Conservation (phyloP, 1,140 invertebrate species). For the Drosophila rufa region DNA sequence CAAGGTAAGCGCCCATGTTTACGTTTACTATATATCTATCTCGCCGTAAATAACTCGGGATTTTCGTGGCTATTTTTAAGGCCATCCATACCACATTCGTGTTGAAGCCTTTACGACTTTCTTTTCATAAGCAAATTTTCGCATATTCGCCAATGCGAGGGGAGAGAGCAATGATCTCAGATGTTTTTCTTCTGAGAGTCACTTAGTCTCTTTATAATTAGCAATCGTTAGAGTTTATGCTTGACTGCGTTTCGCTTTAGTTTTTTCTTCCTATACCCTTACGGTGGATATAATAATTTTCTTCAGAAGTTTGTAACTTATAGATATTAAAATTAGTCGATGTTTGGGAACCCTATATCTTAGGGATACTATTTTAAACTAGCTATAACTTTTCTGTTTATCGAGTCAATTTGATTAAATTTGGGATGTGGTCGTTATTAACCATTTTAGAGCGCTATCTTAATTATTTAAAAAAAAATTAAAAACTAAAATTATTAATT, state of each 20-base stretch:
- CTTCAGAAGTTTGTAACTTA: neutral
- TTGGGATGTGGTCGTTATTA: neutral
- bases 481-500: no score
- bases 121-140: constrained; percentile 46
- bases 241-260: constrained; percentile 68
- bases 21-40: neutral
- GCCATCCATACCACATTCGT: constrained; percentile 15
- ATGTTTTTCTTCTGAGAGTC: constrained; percentile 26
- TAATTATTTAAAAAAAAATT: no score
- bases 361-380: no score
- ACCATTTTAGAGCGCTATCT: neutral
- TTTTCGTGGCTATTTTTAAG: constrained; percentile 23
- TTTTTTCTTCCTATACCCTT: constrained; percentile 38
- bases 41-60: constrained; percentile 5
- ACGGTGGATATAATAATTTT: constrained; percentile 2
- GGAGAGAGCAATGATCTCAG: constrained; percentile 52
- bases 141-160: constrained; percentile 1
- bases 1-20: constrained; percentile 90
- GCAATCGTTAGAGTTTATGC: constrained; percentile 78
- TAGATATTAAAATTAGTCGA: no score
- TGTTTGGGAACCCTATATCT: no score
- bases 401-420: no score
- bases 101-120: constrained; percentile 35
- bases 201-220: constrained; percentile 74
- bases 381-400: no score